A percentile compares a stretch with the other conserved stretches of the same genome.
These are phyloP conservation scores for Lytechinus pictus DNA, from an alignment of 35 echinoderm and acorn worm genomes.

Conservation along the genomic window DNA sequence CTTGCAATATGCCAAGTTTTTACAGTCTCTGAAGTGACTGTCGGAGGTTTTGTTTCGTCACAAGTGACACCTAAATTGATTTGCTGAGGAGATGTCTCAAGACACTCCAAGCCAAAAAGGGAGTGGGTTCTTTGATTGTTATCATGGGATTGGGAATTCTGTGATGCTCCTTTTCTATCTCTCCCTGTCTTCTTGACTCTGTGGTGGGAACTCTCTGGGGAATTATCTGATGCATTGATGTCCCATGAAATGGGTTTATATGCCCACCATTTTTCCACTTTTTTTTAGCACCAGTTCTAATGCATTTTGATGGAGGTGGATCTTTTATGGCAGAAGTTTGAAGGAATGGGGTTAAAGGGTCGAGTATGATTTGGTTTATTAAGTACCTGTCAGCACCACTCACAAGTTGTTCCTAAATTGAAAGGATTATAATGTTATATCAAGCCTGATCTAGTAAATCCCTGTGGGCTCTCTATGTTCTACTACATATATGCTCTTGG, in stretches of 20 bases:
- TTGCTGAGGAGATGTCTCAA: conserved; percentile 11
- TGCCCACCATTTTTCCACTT: conserved; percentile 10
- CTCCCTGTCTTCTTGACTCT: not conserved
- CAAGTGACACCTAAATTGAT: conserved; percentile 40
- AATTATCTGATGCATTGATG: not conserved
- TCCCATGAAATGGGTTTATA: not conserved
- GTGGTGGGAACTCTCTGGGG: not conserved
- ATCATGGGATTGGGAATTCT: conserved; percentile 31
- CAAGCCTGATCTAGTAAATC: conserved; percentile 1
- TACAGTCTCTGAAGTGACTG: conserved; percentile 23
- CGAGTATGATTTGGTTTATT: not conserved
- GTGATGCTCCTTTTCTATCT: not conserved
- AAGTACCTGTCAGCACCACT: not conserved
- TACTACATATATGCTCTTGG: not conserved
- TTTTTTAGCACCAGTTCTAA: not conserved
- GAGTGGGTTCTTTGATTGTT: conserved; percentile 6
- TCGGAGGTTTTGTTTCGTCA: conserved; percentile 14
- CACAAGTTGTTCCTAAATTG: not conserved
- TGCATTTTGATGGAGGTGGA: not conserved
- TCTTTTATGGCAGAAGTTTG: not conserved
- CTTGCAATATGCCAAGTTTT: not conserved
- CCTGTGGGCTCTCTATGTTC: not conserved
- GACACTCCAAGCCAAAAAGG: not conserved
- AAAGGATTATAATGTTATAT: conserved; percentile 21
- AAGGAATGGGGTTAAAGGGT: conserved; percentile 1